A percentile compares a stretch with the other conserved stretches of the same genome.
These are phyloP conservation scores for Phrynocephalus forsythii DNA, from an alignment of 2,797 vertebrate genomes.

Conservation along the genomic window DNA sequence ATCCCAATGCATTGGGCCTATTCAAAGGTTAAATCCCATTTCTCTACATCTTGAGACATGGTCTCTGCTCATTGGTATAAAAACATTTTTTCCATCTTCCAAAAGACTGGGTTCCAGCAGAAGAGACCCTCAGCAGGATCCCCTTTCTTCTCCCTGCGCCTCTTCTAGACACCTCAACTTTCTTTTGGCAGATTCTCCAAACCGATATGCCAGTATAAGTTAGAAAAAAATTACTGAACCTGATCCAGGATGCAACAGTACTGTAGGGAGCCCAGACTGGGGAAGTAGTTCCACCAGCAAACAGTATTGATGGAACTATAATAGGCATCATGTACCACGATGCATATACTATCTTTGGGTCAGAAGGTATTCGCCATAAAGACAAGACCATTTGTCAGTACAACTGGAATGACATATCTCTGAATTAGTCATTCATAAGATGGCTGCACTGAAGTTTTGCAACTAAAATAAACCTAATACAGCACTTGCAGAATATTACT, in stretches of 20 bases:
- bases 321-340: no score
- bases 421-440: not conserved
- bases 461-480: not conserved
- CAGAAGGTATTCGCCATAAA: not conserved
- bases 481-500: not conserved
- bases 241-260: no score
- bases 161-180: not conserved
- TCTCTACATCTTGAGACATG: fast-evolving
- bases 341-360: no score
- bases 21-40: no score
- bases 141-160: not conserved
- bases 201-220: no score
- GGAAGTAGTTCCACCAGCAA: not conserved
- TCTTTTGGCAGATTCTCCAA: not conserved
- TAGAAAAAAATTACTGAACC: no score
- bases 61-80: not conserved
- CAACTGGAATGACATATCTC: not conserved
- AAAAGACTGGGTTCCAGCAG: constrained; percentile 11
- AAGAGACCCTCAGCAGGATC: not conserved
- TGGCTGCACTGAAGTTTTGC: not conserved
- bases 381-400: not conserved
- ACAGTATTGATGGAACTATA: not conserved
- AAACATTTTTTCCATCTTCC: constrained; percentile 23
- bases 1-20: no score
- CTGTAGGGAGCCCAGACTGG: no score